A percentile compares a stretch with the other conserved stretches of the same genome.
Evolutionary conservation across 2,888 invertebrate species (phyloP).

Genomic region (Belgica antarctica): DNA sequence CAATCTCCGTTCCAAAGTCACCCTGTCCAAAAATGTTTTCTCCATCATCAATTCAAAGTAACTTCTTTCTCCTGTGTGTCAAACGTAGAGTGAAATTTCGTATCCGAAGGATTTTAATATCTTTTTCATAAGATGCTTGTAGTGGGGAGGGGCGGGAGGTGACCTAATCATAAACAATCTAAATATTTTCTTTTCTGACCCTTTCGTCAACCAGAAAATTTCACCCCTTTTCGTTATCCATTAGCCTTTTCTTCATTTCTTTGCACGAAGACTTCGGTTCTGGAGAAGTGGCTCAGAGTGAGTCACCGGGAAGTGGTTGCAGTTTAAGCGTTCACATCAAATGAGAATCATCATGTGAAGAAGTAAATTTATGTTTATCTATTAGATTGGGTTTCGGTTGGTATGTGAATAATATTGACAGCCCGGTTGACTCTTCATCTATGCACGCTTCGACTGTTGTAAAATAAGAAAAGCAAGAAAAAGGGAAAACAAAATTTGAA

Average conservation of each 20-base stretch:
- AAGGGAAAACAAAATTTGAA: not conserved
- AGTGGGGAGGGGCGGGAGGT: no score
- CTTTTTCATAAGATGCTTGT: not conserved
- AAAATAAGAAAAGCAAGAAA: not conserved
- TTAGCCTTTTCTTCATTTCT: conserved; percentile 8
- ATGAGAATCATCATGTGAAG: not conserved
- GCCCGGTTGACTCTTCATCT: conserved; percentile 5
- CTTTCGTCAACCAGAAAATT: conserved; percentile 9
- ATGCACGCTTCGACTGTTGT: not conserved
- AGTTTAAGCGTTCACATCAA: conserved; percentile 11
- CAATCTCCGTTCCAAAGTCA: not conserved
- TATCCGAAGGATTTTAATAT: conserved; percentile 12
- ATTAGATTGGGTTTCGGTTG: conserved; percentile 16
- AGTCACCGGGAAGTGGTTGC: no score
- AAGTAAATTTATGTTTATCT: conserved; percentile 28
- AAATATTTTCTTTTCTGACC: conserved; percentile 18
- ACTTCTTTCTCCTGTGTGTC: not conserved
- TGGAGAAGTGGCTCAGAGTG: not conserved
- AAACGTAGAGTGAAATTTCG: not conserved
- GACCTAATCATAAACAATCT: conserved; percentile 17
- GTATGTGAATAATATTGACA: conserved; percentile 15
- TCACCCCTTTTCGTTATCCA: conserved; percentile 13
- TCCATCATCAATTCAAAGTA: not conserved
- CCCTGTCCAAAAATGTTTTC: not conserved
- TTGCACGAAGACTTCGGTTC: not conserved